Evolutionary conservation across 2,888 invertebrate genomes (phyloP).

Genomic region (Xestoiulus laeticollis): DNA sequence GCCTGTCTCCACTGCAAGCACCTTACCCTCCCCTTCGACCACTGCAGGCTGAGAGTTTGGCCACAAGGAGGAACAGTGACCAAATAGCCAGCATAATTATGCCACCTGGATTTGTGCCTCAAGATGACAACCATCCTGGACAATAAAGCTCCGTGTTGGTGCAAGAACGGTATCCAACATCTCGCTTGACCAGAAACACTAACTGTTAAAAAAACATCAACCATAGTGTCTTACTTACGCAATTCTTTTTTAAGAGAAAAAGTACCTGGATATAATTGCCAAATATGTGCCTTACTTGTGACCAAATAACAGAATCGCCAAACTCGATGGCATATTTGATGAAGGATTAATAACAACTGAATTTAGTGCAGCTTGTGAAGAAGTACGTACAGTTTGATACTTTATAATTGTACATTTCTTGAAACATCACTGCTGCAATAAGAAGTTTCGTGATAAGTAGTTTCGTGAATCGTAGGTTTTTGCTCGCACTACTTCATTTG

Average conservation of each 20-base stretch:
- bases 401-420: too few relatives aligned
- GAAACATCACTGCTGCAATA: too few relatives aligned
- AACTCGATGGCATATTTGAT: too few relatives aligned
- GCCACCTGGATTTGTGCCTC: conserved; percentile 46
- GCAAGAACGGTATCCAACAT: too few relatives aligned
- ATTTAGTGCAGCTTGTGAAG: too few relatives aligned
- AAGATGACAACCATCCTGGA: background rate
- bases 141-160: background rate
- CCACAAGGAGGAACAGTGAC: conserved; percentile 46
- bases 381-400: too few relatives aligned
- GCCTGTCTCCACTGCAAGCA: conserved; percentile 40
- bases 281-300: background rate
- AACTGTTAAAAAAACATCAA: background rate
- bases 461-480: too few relatives aligned
- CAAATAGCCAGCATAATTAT: conserved; percentile 46
- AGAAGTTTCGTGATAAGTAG: too few relatives aligned
- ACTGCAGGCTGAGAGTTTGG: conserved; percentile 16
- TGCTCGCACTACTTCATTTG: too few relatives aligned
- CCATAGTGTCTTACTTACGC: background rate
- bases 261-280: background rate
- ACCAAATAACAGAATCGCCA: too few relatives aligned
- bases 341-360: too few relatives aligned
- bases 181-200: too few relatives aligned
- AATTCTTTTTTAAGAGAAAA: background rate
- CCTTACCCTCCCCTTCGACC: conserved; percentile 46